Evolutionary conservation across 2,113 vertebrate species (phyloP).

Genomic region (Cottus gobio): DNA sequence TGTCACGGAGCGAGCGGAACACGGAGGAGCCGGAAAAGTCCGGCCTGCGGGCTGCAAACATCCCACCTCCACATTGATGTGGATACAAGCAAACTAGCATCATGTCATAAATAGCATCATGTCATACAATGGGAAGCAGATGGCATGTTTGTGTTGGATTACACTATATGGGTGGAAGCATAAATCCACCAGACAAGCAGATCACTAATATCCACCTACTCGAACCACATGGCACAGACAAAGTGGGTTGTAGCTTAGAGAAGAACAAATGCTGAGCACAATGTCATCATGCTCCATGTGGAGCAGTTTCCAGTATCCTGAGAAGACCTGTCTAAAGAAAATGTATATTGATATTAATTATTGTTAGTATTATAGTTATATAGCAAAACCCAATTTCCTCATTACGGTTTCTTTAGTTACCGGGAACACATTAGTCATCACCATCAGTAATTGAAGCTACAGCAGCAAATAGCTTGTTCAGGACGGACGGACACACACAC

Average conservation of each 20-base stretch:
- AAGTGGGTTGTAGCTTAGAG: background rate
- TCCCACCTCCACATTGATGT: background rate
- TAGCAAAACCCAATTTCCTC: background rate
- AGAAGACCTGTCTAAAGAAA: background rate
- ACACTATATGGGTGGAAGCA: background rate
- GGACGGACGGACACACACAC: no score
- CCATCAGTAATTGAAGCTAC: no score
- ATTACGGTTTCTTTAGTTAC: no score
- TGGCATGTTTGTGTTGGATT: background rate
- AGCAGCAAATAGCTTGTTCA: no score
- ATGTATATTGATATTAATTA: background rate
- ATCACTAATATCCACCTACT: constrained; percentile 4
- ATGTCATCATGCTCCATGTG: background rate
- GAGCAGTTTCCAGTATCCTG: background rate
- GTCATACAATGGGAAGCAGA: no score
- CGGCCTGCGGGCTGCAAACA: background rate
- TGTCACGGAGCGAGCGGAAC: constrained; percentile 9
- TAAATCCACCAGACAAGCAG: background rate
- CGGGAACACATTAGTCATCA: no score
- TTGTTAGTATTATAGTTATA: background rate
- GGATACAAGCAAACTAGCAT: background rate
- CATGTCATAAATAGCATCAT: background rate
- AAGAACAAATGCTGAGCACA: background rate
- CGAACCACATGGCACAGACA: background rate
- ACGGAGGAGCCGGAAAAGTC: background rate